Evolutionary conservation across 1,140 invertebrate species (phyloP), one percentile per base, ranked within the genome.

Genomic region (Heliconius nattereri): DNA sequence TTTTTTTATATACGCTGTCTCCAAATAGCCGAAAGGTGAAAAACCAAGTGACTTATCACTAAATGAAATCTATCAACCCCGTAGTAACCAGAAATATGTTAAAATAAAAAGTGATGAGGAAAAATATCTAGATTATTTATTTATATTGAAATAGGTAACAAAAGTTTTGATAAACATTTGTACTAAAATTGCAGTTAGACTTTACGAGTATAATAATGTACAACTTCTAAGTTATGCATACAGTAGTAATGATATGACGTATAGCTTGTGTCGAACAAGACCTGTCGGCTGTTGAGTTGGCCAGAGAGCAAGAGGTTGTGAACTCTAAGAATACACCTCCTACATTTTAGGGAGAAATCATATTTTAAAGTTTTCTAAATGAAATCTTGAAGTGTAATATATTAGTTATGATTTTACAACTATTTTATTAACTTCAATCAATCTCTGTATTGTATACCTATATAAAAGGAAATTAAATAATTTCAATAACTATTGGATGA

Each of bases 251-350:
- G 77, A 83, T 81, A 84, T 87, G 83, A 87, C 84, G 85, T 85
- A 86, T 81, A 79, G 81, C 82, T 83, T 86, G 82, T 85, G 83
- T 85, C 83, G 82, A 84, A 85, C 82, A 84, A 87, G 86, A 87
- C 85, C 84, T 83, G 87, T 86, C 84, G 88, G 85, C 84, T 81
- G 87, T 86, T 83, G 88, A 85, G 84, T 81, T 87, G 81, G 82
- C 81, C 82, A 84, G 86, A 86, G 83, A 86, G 83, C 87, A 84
- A 85, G 84, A 87, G 84, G 82, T 86, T 89, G 87, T 85, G 84
- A 85, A 87, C 84, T 80, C 81, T 82, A 52, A 49, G 52, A 60
- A 66, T 71, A 35, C 29, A 57, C 26, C 20, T 82, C 76, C 83
- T 81, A 78, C 73, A 73, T 70, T 75, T 70, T 20, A 70, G 52